Base-by-base conservation (phyloP, 2,888 invertebrate species). In the Allygus modestus region DNA sequence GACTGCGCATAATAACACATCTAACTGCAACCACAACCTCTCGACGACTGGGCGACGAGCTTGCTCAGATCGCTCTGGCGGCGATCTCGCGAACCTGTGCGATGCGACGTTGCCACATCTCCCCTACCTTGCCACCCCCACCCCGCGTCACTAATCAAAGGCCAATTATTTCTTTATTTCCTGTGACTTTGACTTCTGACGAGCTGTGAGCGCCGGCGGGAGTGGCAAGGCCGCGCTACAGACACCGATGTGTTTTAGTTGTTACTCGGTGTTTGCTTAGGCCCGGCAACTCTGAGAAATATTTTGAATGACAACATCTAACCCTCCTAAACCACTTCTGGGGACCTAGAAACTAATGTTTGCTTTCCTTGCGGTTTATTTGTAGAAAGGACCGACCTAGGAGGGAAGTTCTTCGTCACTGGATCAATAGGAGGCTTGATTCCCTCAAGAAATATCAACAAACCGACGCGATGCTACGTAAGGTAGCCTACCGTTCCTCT, bases 301-400 rank as follows among this genome's bases (percentile, higher is more conserved):
- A 37, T 71, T 71, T 37, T 71, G 71, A 71, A 41, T 71, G 71
- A 71, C 71, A 71, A 71, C 71, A 71, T 11, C 33, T 20, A 71
- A 41, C 71, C 71, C 71, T 37, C 69, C 69, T n/a, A 69, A 71
- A 71, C 71, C 71, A 71, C 71, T 71, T 71, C 41, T 71, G 41
- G 71, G 33, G 69, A 69, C 69, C 33, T 33, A 69, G 69, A 31
- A 28, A 33, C 69, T 33, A 71, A 33, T 41, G 71, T 71, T 71
- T 71, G 71, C 41, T 71, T 71, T 71, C 20, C 71, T 71, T 71
- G 71, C 41, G 71, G 71, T 71, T 71, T 71, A 37, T 71, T 71
- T 71, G 71, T 71, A 61, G 69, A 17, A 69, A 69, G 33, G n/a
- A 69, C 31, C 7, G 69, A 15, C 71, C 71, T 1, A 71, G 20